Base-by-base conservation (phyloP, 2,113 vertebrate genomes). In the Chaenogobius annularis region DNA sequence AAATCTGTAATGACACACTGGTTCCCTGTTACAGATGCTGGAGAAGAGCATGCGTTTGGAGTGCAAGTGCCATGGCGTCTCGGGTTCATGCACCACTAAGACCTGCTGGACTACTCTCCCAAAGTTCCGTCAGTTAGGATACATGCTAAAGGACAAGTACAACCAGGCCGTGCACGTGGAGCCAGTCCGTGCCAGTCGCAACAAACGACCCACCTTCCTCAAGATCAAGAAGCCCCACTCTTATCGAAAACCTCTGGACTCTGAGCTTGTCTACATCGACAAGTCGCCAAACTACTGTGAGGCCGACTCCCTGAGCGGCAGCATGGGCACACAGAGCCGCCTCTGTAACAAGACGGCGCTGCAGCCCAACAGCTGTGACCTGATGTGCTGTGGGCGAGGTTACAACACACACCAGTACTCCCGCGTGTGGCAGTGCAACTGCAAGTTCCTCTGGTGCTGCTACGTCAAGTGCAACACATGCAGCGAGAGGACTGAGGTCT, bases 391-490 rank as follows among this genome's bases (percentile, higher is more conserved):
- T 0, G 97, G 96, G 1, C 94, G 97, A 0, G 97, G 97, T 67
- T 98, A 98, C 90, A 96, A 98, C 88, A 98, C 97, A 0, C 97
- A 98, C 88, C 97, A 98, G 85, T 97, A 98, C 75, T 96, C 97
- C 0, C 88, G 96, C 0, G 96, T 98, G 20, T 98, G 97, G 97
- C 97, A 98, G 88, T 98, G 97, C 92, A 97, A 98, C 93, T 98
- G 97, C 89, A 97, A 96, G 79, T 98, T 98, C 86, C 95, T 98
- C 75, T 98, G 97, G 97, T 98, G 97, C 93, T 98, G 97, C 91
- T 97, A 97, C 0, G 97, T 98, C 44, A 97, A 96, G 62, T 98
- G 97, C 91, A 98, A 96, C 93, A 98, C 96, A 0, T 98, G 97
- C 93, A 98, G 96, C 0, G 97, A 98, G 90, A 94, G 95, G 92